Conservation (phyloP, 2,797 vertebrate genomes). For the Sus cebifrons region DNA sequence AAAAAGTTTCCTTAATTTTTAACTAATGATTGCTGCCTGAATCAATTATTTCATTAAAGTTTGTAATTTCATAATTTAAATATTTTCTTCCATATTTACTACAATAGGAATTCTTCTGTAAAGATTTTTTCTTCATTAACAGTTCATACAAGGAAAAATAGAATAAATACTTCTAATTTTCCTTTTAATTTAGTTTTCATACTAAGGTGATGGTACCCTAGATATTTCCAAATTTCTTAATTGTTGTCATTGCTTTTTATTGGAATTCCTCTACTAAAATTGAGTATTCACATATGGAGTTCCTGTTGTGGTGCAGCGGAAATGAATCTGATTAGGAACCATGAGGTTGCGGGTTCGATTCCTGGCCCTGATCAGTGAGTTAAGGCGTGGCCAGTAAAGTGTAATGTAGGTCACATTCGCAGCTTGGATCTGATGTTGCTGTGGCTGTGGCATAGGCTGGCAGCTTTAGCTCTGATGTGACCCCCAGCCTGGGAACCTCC, state of each 20-base stretch:
- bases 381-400: no score
- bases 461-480: no score
- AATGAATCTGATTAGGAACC: no score
- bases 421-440: no score
- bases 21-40: neutral
- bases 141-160: neutral
- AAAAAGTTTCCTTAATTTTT: neutral
- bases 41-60: neutral
- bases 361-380: no score
- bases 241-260: neutral
- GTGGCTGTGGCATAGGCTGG: no score
- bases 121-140: neutral
- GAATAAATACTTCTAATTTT: neutral
- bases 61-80: neutral
- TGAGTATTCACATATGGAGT: neutral
- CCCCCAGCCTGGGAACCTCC: no score
- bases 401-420: no score
- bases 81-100: neutral
- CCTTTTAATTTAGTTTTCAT: constrained; percentile 1
- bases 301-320: no score
- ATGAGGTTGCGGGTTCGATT: no score
- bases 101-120: neutral
- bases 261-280: neutral
- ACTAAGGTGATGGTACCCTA: neutral
- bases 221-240: neutral